Conservation (phyloP, 2,113 vertebrate species). For the Meriones unguiculatus region DNA sequence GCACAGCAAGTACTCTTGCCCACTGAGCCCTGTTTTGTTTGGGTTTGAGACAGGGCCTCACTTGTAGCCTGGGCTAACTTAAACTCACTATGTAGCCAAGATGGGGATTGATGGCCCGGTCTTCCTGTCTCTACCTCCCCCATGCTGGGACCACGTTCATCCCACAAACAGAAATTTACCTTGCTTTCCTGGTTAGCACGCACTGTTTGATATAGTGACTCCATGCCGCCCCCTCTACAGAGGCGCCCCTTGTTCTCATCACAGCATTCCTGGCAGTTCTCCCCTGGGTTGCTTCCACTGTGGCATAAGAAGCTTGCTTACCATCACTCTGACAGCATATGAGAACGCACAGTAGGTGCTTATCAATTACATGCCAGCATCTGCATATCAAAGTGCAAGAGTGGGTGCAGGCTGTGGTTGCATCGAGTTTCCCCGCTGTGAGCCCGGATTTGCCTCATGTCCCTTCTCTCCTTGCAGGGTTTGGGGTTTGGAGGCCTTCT, state of each 20-base stretch:
- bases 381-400: not conserved
- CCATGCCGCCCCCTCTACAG: not conserved
- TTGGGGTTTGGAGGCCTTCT: not conserved
- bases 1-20: not conserved
- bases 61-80: not conserved
- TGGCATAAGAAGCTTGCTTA: not conserved
- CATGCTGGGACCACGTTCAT: not conserved
- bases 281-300: not conserved
- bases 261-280: no score
- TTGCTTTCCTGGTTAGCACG: not conserved
- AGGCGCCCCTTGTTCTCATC: rapidly evolving
- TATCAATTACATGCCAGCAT: not conserved
- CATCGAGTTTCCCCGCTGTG: not conserved
- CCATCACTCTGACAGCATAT: not conserved
- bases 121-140: not conserved
- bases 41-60: not conserved
- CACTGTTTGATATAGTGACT: not conserved
- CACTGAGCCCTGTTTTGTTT: not conserved
- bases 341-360: not conserved
- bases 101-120: no score
- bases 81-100: not conserved
- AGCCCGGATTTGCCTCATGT: not conserved
- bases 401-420: not conserved
- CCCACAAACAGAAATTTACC: not conserved
- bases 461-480: not conserved